Evolutionary conservation across 2,888 invertebrate species (phyloP).

Genomic region (Sipunculus nudus): DNA sequence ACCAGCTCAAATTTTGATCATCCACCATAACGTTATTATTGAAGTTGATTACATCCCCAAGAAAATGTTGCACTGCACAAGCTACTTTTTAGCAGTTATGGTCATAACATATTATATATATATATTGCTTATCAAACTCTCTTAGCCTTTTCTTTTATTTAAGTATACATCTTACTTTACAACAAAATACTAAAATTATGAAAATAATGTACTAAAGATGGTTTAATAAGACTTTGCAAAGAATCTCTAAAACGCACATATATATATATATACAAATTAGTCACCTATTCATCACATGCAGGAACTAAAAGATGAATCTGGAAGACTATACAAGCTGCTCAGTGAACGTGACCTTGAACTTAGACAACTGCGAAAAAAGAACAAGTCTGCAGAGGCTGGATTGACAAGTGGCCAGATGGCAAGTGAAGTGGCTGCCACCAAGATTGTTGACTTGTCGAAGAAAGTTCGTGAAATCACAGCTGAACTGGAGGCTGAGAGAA

Average conservation of each 20-base stretch:
- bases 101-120: no score
- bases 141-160: no score
- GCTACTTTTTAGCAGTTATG: no score
- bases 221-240: no score
- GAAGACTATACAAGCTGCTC: constrained; percentile 63
- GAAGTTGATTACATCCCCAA: no score
- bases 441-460: constrained; percentile 66
- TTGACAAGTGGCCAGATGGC: constrained; percentile 34
- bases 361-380: constrained; percentile 58
- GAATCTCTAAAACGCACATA: neutral
- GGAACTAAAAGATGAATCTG: constrained; percentile 65
- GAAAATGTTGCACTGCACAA: no score
- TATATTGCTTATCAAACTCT: no score
- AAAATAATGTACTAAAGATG: no score
- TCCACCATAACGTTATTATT: no score
- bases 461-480: constrained; percentile 63
- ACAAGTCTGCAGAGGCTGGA: constrained; percentile 52
- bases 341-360: constrained; percentile 66
- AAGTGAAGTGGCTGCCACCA: constrained; percentile 63
- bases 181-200: no score
- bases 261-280: neutral
- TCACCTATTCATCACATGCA: neutral
- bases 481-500: constrained; percentile 63
- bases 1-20: no score
- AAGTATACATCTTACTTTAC: no score